Base-by-base conservation (phyloP, 2,113 vertebrate genomes). In the Dolichotis patagonum region DNA sequence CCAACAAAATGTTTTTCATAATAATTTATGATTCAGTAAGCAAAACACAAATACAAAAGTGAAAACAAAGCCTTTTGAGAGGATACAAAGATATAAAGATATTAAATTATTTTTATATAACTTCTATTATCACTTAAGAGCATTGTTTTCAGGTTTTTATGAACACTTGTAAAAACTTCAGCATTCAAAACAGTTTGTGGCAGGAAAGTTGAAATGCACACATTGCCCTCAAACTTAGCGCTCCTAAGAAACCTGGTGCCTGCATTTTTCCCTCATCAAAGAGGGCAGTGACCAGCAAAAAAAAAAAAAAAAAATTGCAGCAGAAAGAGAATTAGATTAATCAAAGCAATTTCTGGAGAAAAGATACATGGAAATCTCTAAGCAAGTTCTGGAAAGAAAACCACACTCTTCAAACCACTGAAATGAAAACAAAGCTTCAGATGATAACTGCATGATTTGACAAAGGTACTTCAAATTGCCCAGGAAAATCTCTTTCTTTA, bases 301-400 rank as follows among this genome's bases (percentile, higher is more conserved):
- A 67, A 96, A 95, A 93, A 52, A 80, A 96, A 92, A 96, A 95
- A 67, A 96, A 95, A 98, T 98, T 95, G 92, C 82, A 98, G 91
- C 60, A 96, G 92, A 96, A 87, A 84, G 69, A 97, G 85, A 97
- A 95, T 96, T 94, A 96, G 90, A 98, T 96, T 93, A 98, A 98
- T 98, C 97, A 98, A 97, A 97, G 81, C 69, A 96, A 96, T 97
- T 98, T 98, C 97, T 97, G 94, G 93, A 85, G 86, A 98, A 98
- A 98, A 78, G 63, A 96, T 80, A 56, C n/a, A 97, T 92, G 91
- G 92, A 97, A 98, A 95, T 97, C 86, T 67, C 73, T 65, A 85
- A 98, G 97, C 84, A 93, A 91, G 94, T 98, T 97, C 95, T 91
- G 95, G 93, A 96, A 97, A 97, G 97, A 97, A 95, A 94, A 88